Evolutionary conservation across 2,113 vertebrate species (phyloP).

Genomic region (Chaenogobius annularis): DNA sequence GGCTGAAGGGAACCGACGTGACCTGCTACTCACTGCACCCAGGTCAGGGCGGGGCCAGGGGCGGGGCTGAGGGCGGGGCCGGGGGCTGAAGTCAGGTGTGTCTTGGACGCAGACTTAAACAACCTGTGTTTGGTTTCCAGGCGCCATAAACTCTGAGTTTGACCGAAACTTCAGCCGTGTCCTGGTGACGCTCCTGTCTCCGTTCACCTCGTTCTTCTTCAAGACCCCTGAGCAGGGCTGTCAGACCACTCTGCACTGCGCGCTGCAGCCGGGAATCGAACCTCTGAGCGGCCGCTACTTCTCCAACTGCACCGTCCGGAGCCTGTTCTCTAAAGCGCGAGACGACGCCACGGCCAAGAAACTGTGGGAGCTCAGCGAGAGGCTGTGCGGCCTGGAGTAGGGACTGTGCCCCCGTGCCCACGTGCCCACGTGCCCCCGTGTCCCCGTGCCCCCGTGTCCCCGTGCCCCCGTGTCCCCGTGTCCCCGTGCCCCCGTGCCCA

Average conservation of each 20-base stretch:
- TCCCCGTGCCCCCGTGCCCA: no score
- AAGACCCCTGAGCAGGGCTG: conserved; percentile 72
- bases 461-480: no score
- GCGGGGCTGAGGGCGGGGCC: no score
- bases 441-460: no score
- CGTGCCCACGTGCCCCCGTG: no score
- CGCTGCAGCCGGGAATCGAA: conserved; percentile 81
- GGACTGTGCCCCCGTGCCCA: no score
- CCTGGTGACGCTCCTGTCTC: conserved; percentile 28
- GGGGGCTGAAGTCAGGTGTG: no score
- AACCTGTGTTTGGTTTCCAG: conserved; percentile 56
- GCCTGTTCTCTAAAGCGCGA: conserved; percentile 25
- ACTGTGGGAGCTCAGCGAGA: conserved; percentile 86
- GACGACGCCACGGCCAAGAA: conserved; percentile 79
- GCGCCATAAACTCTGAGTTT: conserved; percentile 78
- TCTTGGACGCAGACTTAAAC: no score
- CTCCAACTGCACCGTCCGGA: conserved; percentile 53
- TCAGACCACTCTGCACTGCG: conserved; percentile 83
- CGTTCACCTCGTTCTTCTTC: conserved; percentile 76
- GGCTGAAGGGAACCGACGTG: conserved; percentile 79
- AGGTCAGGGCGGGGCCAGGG: conserved; percentile 69
- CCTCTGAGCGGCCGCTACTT: conserved; percentile 85
- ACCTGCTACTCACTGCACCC: conserved; percentile 86
- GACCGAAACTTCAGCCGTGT: conserved; percentile 57
- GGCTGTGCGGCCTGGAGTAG: conserved; percentile 66